Conservation (phyloP, 2,113 vertebrate genomes). For the Clarias batrachus region DNA sequence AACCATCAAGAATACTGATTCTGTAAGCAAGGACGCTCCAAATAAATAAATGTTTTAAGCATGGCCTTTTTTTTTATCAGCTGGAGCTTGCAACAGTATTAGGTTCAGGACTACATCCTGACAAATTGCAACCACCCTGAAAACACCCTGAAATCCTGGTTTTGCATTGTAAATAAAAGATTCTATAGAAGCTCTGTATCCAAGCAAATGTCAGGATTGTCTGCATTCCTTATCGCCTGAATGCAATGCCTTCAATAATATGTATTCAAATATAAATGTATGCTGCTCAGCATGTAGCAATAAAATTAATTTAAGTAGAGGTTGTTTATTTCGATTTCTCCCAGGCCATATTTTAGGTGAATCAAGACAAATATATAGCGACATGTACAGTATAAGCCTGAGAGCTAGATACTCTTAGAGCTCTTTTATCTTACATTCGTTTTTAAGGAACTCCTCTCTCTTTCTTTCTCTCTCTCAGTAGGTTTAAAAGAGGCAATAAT, state of each 20-base stretch:
- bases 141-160: neutral
- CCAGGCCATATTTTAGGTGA: neutral
- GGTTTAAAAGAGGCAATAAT: conserved; percentile 27
- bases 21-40: neutral
- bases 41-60: neutral
- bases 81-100: neutral
- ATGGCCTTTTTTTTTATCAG: neutral
- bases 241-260: neutral
- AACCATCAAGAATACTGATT: neutral
- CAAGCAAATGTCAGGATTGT: neutral
- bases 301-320: neutral
- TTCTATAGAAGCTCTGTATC: neutral
- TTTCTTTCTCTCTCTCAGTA: neutral
- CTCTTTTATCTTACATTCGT: neutral
- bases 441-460: neutral
- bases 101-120: neutral
- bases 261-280: neutral
- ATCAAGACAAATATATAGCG: neutral
- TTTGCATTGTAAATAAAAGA: neutral
- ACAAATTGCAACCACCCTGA: neutral
- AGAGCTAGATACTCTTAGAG: neutral
- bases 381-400: neutral
- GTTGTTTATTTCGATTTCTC: neutral
- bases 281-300: too few relatives aligned
- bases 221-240: neutral